These are phyloP conservation scores for Alosa sapidissima DNA, from an alignment of 2,797 vertebrate species.

Conservation along the genomic window DNA sequence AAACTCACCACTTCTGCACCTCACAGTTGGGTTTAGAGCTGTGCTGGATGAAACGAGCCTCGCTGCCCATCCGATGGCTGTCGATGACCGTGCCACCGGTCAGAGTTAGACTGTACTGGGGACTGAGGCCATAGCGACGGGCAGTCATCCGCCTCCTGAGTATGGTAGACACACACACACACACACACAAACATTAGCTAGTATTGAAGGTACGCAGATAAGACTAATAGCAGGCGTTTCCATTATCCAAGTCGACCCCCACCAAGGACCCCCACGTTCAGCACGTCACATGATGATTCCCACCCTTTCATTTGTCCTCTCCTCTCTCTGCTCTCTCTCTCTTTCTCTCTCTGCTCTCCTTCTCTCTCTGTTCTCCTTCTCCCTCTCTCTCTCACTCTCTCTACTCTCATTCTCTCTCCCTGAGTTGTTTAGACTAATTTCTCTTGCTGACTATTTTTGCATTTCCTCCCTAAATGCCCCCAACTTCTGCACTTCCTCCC, in stretches of 20 bases:
- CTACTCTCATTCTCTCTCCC: no score
- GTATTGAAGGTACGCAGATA: no score
- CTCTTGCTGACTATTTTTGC: no score
- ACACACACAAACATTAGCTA: neutral
- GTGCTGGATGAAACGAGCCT: conserved; percentile 97
- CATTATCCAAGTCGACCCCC: no score
- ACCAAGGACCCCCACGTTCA: no score
- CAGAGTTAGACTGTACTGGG: conserved; percentile 93
- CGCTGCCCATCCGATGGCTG: conserved; percentile 96
- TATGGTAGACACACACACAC: neutral
- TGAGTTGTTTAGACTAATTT: no score
- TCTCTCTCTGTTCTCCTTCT: no score
- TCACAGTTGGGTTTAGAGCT: conserved; percentile 96
- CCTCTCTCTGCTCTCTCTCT: no score
- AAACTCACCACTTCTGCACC: conserved; percentile 95
- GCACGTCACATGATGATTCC: no score
- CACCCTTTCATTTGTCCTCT: no score
- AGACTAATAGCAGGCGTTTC: no score
- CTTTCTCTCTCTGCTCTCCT: no score
- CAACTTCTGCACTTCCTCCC: neutral
- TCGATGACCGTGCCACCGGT: conserved; percentile 97
- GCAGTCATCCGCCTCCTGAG: conserved; percentile 93
- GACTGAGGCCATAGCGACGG: conserved; percentile 93
- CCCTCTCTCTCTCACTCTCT: neutral
- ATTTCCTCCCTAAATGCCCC: neutral